phyloP scores from a whole-genome alignment of 2,888 invertebrate species.

The Lymantria monacha region DNA sequence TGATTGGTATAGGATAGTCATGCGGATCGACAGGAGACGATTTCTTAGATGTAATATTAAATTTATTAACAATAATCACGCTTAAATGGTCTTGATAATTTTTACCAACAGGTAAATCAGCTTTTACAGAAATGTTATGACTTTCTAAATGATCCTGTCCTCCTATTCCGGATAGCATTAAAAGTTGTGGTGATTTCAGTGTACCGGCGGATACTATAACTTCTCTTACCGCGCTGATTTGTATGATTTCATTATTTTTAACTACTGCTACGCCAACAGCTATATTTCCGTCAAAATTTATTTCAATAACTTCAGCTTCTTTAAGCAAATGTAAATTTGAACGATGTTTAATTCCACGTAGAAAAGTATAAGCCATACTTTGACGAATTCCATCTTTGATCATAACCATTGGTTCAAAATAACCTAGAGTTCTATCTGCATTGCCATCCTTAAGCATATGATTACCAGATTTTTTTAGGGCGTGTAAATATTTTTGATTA shows the following conservation, averaged over 20 bases:
- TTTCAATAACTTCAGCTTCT: slow-evolving; percentile 63
- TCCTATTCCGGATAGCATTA: slow-evolving; percentile 85
- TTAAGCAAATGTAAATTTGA: slow-evolving; percentile 59
- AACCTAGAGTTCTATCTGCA: slow-evolving; percentile 48
- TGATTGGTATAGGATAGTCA: slow-evolving; percentile 34
- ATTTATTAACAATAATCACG: slow-evolving; percentile 39
- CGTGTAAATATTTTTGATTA: slow-evolving; percentile 41
- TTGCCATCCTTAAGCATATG: slow-evolving; percentile 28
- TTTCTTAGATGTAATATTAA: slow-evolving; percentile 16
- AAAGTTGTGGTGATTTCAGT: slow-evolving; percentile 86
- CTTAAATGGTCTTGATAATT: slow-evolving; percentile 50
- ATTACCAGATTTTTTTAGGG: slow-evolving; percentile 66
- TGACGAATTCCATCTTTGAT: slow-evolving; percentile 66
- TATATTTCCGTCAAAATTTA: slow-evolving; percentile 65
- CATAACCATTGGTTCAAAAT: slow-evolving; percentile 63
- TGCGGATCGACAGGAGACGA: slow-evolving; percentile 49
- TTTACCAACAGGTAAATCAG: slow-evolving; percentile 8
- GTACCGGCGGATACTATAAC: slow-evolving; percentile 87
- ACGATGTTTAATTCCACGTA: slow-evolving; percentile 45
- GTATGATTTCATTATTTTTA: slow-evolving; percentile 30
- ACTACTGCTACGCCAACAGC: slow-evolving; percentile 52
- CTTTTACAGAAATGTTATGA: slow-evolving; percentile 37
- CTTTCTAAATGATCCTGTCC: slow-evolving; percentile 61
- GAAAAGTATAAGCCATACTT: slow-evolving; percentile 72
- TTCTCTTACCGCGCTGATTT: slow-evolving; percentile 78